phyloP scores from a whole-genome alignment of 2,113 vertebrate genomes.

The Melanerpes formicivorus region DNA sequence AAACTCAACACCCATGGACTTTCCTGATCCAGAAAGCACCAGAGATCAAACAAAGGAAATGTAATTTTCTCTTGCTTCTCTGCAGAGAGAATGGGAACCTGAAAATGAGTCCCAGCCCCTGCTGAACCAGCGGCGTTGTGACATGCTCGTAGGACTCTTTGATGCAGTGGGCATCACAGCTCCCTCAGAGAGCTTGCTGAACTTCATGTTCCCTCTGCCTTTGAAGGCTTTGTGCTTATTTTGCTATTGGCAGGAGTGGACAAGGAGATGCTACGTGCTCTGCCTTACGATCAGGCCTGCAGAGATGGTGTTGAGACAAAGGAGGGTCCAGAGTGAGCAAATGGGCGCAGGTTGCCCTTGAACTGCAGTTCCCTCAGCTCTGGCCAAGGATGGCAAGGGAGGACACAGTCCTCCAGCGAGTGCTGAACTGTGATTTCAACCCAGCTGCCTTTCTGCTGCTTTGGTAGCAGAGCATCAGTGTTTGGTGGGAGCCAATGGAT shows the following conservation, averaged over 20 bases:
- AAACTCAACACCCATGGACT: neutral
- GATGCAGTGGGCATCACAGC: neutral
- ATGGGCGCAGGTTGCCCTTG: neutral
- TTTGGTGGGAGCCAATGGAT: neutral
- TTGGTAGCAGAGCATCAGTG: neutral
- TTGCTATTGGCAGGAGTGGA: neutral
- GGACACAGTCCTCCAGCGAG: accelerated
- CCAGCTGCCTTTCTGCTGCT: neutral
- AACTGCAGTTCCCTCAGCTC: neutral
- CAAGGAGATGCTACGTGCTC: neutral
- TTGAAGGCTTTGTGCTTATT: neutral
- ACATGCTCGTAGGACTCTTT: neutral
- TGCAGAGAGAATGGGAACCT: neutral
- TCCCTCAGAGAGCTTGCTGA: neutral
- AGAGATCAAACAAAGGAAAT: constrained; percentile 14
- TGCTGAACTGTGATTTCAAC: neutral
- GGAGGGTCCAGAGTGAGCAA: neutral
- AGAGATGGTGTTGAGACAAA: neutral
- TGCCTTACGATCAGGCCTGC: neutral
- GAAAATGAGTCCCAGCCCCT: neutral
- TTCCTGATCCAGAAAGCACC: neutral
- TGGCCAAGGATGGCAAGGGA: neutral
- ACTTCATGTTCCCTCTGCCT: neutral
- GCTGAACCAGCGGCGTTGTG: neutral
- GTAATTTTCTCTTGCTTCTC: neutral